A percentile compares a stretch with the other conserved stretches of the same genome.
Conservation (phyloP, 1,140 invertebrate species). For the Druon quercuslanigerum region DNA sequence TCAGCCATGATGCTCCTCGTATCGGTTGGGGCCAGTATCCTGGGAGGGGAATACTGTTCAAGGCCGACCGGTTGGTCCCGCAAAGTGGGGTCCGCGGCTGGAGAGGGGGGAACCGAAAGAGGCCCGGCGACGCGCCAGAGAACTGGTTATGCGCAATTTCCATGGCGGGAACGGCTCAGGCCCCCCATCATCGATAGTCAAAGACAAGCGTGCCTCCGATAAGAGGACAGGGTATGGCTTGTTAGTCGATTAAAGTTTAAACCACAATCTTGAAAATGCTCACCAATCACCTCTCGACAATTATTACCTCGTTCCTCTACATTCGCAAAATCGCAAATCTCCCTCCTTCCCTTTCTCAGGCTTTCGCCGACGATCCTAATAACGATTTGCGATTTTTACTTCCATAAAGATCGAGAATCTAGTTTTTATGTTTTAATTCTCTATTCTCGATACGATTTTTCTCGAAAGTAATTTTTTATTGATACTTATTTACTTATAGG, state of each 20-base stretch:
- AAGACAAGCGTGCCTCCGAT: slow-evolving; percentile 19
- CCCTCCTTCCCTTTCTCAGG: not conserved
- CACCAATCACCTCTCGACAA: not conserved
- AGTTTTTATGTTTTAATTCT: too few species aligned
- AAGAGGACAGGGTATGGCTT: slow-evolving; percentile 12
- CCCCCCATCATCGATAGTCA: slow-evolving; percentile 6
- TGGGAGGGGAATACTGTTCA: slow-evolving; percentile 1
- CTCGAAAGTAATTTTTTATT: too few species aligned
- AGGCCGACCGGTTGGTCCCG: not conserved
- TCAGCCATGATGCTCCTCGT: slow-evolving; percentile 15
- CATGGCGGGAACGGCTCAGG: slow-evolving; percentile 6
- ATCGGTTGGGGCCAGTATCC: not conserved
- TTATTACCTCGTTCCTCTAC: not conserved
- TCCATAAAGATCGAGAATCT: too few species aligned
- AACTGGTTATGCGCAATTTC: slow-evolving; percentile 20
- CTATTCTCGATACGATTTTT: too few species aligned
- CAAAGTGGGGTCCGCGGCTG: not conserved
- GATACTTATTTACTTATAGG: too few species aligned
- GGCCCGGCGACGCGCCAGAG: not conserved
- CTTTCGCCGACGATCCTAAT: not conserved
- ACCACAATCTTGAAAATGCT: slow-evolving; percentile 17
- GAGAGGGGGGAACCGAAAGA: not conserved
- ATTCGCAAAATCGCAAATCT: not conserved
- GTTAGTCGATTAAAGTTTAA: slow-evolving; percentile 22
- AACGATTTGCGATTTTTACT: too few species aligned